Evolutionary conservation across 2,888 invertebrate species (phyloP).

Genomic region (Aplocera efformata): DNA sequence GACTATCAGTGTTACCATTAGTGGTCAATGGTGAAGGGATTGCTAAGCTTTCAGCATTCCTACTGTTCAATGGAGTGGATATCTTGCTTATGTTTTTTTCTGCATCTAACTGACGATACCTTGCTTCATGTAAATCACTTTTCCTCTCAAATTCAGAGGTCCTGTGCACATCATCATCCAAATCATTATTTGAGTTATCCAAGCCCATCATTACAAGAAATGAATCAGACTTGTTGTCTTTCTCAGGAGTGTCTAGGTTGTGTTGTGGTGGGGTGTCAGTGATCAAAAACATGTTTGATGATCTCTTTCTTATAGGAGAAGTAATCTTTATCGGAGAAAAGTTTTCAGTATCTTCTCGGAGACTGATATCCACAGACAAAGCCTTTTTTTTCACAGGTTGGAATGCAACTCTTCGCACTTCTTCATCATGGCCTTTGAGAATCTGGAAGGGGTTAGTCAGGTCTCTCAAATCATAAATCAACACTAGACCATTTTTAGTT

Average conservation of each 20-base stretch:
- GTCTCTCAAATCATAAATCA: conserved; percentile 79
- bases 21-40: conserved; percentile 53
- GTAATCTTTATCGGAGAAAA: conserved; percentile 41
- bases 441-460: conserved; percentile 65
- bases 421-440: conserved; percentile 72
- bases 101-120: conserved; percentile 46
- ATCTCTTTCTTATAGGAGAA: conserved; percentile 50
- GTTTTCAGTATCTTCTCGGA: conserved; percentile 59
- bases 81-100: conserved; percentile 63
- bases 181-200: conserved; percentile 56
- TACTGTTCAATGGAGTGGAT: conserved; percentile 64
- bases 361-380: conserved; percentile 59
- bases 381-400: conserved; percentile 61
- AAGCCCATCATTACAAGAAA: conserved; percentile 69
- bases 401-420: conserved; percentile 69
- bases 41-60: conserved; percentile 46
- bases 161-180: conserved; percentile 52
- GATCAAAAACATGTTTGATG: conserved; percentile 64
- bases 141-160: conserved; percentile 50
- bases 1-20: conserved; percentile 49
- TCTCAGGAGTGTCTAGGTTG: conserved; percentile 37
- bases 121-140: conserved; percentile 50
- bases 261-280: conserved; percentile 59
- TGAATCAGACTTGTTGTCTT: conserved; percentile 61
- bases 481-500: conserved; percentile 75